Evolutionary conservation across 2,888 invertebrate genomes (phyloP).

Genomic region (Stenurella melanura): DNA sequence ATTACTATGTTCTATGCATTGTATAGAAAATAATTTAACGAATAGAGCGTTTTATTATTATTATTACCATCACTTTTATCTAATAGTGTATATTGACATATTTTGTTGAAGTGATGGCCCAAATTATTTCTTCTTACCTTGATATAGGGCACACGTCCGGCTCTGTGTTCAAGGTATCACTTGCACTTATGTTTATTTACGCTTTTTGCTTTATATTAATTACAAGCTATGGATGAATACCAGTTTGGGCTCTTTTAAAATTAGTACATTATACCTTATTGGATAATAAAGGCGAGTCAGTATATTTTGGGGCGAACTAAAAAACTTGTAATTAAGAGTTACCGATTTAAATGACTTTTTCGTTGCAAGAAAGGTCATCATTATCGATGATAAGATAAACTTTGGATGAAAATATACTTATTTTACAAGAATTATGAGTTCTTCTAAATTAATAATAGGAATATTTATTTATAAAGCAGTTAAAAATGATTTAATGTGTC

Average conservation of each 20-base stretch:
- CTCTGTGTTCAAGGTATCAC: not conserved
- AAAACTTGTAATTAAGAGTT: not conserved
- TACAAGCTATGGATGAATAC: conserved; percentile 9
- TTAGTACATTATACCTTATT: not conserved
- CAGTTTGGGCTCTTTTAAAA: conserved; percentile 17
- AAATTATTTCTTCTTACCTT: too few relatives aligned
- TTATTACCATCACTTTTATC: too few relatives aligned
- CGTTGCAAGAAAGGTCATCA: not conserved
- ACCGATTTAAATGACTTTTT: not conserved
- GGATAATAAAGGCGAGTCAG: not conserved
- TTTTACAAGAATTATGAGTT: too few relatives aligned
- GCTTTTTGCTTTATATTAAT: conserved; percentile 6
- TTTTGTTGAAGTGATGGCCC: too few relatives aligned
- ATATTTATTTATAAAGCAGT: too few relatives aligned
- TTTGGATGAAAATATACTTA: too few relatives aligned
- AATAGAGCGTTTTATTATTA: too few relatives aligned
- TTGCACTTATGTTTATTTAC: conserved; percentile 18
- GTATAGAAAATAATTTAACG: too few relatives aligned
- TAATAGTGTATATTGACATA: too few relatives aligned
- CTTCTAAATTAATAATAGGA: too few relatives aligned
- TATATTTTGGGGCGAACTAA: not conserved
- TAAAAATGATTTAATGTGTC: too few relatives aligned
- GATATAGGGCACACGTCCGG: not conserved
- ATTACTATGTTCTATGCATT: too few relatives aligned
- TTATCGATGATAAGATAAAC: not conserved